Evolutionary conservation across 2,888 invertebrate species (phyloP).

Genomic region (Aphodius sticticus): DNA sequence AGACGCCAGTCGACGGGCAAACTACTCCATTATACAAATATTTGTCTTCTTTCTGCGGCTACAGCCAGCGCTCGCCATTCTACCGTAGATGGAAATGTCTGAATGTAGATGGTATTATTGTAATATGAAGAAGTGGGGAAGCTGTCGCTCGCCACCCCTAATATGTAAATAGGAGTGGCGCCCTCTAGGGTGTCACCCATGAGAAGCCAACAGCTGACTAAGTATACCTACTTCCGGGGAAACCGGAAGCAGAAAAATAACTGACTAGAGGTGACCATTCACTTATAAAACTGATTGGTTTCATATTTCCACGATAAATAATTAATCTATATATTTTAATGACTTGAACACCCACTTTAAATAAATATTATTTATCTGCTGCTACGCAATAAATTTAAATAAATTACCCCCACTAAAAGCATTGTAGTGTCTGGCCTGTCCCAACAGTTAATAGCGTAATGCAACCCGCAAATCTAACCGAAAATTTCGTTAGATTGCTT

Average conservation of each 20-base stretch:
- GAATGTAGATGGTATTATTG: slow-evolving; percentile 56
- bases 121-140: slow-evolving; percentile 55
- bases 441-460: too few species aligned
- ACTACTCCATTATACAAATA: slow-evolving; percentile 58
- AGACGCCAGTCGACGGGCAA: slow-evolving; percentile 32
- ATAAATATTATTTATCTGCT: too few species aligned
- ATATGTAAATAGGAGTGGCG: slow-evolving; percentile 49
- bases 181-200: slow-evolving; percentile 29
- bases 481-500: background rate
- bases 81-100: slow-evolving; percentile 51
- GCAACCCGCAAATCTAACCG: too few species aligned
- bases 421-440: too few species aligned
- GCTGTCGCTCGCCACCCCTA: slow-evolving; percentile 43
- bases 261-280: too few species aligned
- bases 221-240: background rate
- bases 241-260: too few species aligned
- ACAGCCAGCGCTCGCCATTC: background rate
- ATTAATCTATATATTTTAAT: too few species aligned
- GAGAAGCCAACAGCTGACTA: slow-evolving; percentile 46
- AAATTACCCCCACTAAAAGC: too few species aligned
- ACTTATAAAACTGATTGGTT: too few species aligned
- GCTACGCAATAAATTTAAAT: too few species aligned
- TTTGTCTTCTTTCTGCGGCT: slow-evolving; percentile 54
- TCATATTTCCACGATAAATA: too few species aligned
- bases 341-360: too few species aligned